Evolutionary conservation across 35 echinoderm and acorn worm genomes (phyloP).

Genomic region (Ptychodera flava): DNA sequence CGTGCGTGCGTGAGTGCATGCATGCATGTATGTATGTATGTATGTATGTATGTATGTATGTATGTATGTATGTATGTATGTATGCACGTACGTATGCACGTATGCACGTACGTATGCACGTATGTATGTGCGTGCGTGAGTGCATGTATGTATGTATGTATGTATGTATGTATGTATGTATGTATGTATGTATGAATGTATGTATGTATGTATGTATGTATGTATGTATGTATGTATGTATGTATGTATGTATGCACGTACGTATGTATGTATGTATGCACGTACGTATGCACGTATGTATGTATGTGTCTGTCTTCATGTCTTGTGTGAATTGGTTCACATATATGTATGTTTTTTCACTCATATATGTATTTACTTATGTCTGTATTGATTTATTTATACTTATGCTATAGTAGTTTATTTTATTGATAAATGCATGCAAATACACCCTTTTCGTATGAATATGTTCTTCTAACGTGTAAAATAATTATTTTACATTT

Average conservation of each 20-base stretch:
- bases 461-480: no score
- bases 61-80: neutral
- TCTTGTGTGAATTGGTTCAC: no score
- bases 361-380: no score
- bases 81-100: neutral
- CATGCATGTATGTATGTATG: neutral
- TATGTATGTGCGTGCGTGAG: neutral
- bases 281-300: no score
- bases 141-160: neutral
- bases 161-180: slow-evolving; percentile 2
- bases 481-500: no score
- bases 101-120: neutral
- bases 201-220: neutral
- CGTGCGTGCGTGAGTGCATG: no score
- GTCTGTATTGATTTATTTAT: no score
- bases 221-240: neutral
- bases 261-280: neutral
- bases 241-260: neutral
- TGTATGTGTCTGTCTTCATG: no score
- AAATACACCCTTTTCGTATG: no score
- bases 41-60: neutral
- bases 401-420: no score
- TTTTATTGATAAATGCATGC: no score
- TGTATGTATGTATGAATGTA: neutral
- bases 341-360: no score